phyloP scores from a whole-genome alignment of 1,140 invertebrate species.

The Drosophila biarmipes region DNA sequence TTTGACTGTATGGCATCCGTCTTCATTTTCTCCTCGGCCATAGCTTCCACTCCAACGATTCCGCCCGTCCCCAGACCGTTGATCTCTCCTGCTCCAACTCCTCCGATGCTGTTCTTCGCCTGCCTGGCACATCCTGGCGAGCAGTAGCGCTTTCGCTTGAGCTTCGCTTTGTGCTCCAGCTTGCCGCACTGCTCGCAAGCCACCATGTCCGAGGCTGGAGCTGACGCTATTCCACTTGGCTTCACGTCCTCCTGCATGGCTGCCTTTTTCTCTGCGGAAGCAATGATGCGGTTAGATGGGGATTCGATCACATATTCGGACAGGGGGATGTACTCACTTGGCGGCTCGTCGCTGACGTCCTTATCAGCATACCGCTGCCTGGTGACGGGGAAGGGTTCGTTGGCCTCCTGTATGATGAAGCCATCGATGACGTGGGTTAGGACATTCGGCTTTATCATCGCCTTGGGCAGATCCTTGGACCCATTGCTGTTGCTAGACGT shows the following conservation, averaged over 20 bases:
- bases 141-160: conserved; percentile 92
- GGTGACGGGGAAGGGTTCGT: conserved; percentile 95
- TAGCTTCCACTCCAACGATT: conserved; percentile 59
- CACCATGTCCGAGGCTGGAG: conserved; percentile 84
- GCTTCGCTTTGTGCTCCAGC: conserved; percentile 89
- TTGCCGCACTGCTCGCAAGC: conserved; percentile 93
- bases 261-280: conserved; percentile 84
- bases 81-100: conserved; percentile 14
- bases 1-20: conserved; percentile 40
- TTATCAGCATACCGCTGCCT: conserved; percentile 85
- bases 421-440: conserved; percentile 98
- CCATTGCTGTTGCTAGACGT: conserved; percentile 29
- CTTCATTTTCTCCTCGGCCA: conserved; percentile 70
- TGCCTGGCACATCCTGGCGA: conserved; percentile 84
- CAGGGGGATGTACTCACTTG: conserved; percentile 72
- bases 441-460: conserved; percentile 97
- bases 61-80: conserved; percentile 36
- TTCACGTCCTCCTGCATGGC: conserved; percentile 76
- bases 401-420: conserved; percentile 97
- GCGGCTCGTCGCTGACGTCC: conserved; percentile 89
- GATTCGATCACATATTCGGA: neutral
- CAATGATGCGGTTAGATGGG: neutral
- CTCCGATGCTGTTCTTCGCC: conserved; percentile 46
- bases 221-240: conserved; percentile 13
- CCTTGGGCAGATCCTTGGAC: conserved; percentile 90